Evolutionary conservation across 2,113 vertebrate genomes (phyloP).

Genomic region (Bos javanicus): DNA sequence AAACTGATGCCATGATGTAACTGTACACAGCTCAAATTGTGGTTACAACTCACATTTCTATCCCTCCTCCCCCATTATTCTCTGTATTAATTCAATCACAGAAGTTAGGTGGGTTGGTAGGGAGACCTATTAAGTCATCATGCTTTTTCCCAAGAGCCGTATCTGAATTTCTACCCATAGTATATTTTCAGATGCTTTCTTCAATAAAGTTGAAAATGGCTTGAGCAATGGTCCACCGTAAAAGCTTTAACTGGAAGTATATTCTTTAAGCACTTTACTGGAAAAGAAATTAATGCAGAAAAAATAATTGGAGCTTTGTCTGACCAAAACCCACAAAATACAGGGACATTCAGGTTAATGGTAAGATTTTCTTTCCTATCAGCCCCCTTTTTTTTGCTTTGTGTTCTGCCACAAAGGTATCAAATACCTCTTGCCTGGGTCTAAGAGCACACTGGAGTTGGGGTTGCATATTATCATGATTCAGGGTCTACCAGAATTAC

Average conservation of each 20-base stretch:
- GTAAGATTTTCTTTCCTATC: neutral
- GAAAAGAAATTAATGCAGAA: slow-evolving; percentile 52
- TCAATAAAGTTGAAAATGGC: slow-evolving; percentile 43
- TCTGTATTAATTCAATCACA: slow-evolving; percentile 56
- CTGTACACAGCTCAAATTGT: slow-evolving; percentile 23
- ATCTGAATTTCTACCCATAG: slow-evolving; percentile 43
- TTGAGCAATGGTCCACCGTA: slow-evolving; percentile 45
- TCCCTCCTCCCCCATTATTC: neutral
- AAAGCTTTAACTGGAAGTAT: slow-evolving; percentile 64
- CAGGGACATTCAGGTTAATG: slow-evolving; percentile 31
- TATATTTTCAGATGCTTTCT: slow-evolving; percentile 54
- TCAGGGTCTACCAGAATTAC: neutral
- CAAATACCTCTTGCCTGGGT: neutral
- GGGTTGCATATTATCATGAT: neutral
- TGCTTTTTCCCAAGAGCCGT: slow-evolving; percentile 33
- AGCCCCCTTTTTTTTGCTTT: neutral
- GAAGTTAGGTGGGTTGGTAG: slow-evolving; percentile 10
- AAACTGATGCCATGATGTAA: slow-evolving; percentile 35
- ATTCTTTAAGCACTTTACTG: slow-evolving; percentile 49
- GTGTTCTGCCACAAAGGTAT: neutral
- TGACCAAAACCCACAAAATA: slow-evolving; percentile 32
- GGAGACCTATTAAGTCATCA: slow-evolving; percentile 38
- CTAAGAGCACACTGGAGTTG: neutral
- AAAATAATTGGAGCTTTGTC: slow-evolving; percentile 50
- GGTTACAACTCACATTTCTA: neutral